Percentiles rank a stretch among this genome's conserved stretches.
Evolutionary conservation across 2,888 invertebrate species (phyloP).

Genomic region (Drosophila mimica): DNA sequence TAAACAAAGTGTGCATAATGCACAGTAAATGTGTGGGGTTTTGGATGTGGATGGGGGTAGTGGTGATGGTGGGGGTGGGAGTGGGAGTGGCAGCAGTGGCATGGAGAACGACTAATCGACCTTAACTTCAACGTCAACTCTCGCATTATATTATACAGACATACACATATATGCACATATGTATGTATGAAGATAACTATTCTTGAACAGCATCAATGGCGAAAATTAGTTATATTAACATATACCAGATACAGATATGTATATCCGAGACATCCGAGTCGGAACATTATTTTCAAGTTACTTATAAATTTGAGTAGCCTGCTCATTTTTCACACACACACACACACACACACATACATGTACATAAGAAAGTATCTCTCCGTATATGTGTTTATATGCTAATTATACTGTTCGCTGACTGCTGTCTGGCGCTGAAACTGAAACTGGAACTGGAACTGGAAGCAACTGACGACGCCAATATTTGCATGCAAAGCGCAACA

Average conservation of each 20-base stretch:
- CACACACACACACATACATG: not conserved
- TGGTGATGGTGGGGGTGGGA: not conserved
- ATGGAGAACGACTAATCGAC: not conserved
- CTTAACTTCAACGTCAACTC: slow-evolving; percentile 1
- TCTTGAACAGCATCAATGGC: not conserved
- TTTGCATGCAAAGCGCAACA: slow-evolving; percentile 57
- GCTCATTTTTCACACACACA: not conserved
- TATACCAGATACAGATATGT: not conserved
- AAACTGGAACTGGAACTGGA: slow-evolving; percentile 2
- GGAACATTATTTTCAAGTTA: not conserved
- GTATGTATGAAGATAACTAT: not conserved
- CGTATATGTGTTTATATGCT: not conserved
- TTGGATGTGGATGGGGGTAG: not conserved
- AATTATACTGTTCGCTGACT: not conserved
- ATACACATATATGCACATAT: not conserved
- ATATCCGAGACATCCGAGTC: not conserved
- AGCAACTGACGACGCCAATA: slow-evolving; percentile 11
- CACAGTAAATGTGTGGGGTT: slow-evolving; percentile 18
- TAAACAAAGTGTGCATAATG: slow-evolving; percentile 39
- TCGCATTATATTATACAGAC: not conserved
- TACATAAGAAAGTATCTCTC: not conserved
- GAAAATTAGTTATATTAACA: not conserved
- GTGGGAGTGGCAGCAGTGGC: not conserved
- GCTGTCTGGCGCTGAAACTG: slow-evolving; percentile 6
- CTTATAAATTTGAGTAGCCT: not conserved